Evolutionary conservation across 1,140 invertebrate species (phyloP).

Genomic region (Campodea augens): DNA sequence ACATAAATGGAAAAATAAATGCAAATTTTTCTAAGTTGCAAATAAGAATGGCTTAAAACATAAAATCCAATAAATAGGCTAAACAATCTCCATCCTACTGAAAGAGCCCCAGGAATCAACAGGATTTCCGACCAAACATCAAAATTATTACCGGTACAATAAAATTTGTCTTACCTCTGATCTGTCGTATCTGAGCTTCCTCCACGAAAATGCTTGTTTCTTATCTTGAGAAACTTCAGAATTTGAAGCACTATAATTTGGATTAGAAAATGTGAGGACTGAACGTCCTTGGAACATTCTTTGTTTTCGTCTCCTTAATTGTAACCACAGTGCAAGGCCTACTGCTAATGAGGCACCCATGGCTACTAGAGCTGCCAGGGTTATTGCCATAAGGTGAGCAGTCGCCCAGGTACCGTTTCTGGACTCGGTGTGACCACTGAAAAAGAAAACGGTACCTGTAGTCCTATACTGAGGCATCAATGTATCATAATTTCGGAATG

Average conservation of each 20-base stretch:
- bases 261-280: slow-evolving; percentile 54
- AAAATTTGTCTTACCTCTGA: slow-evolving; percentile 18
- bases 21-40: no score
- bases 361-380: slow-evolving; percentile 16
- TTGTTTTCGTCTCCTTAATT: slow-evolving; percentile 20
- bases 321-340: slow-evolving; percentile 8
- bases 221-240: slow-evolving; percentile 28
- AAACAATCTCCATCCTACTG: not conserved
- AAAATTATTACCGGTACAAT: not conserved
- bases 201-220: slow-evolving; percentile 43
- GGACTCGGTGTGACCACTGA: no score
- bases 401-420: not conserved
- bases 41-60: no score
- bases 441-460: no score
- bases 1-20: no score
- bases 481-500: no score
- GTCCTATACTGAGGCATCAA: no score
- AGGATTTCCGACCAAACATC: no score
- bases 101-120: not conserved
- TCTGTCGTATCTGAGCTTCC: slow-evolving; percentile 46
- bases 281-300: slow-evolving; percentile 35
- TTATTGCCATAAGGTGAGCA: not conserved
- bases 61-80: no score
- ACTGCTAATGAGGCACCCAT: slow-evolving; percentile 8
- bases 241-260: slow-evolving; percentile 49